These are phyloP conservation scores for Melolontha melolontha DNA, from an alignment of 2,888 invertebrate genomes.

Conservation along the genomic window DNA sequence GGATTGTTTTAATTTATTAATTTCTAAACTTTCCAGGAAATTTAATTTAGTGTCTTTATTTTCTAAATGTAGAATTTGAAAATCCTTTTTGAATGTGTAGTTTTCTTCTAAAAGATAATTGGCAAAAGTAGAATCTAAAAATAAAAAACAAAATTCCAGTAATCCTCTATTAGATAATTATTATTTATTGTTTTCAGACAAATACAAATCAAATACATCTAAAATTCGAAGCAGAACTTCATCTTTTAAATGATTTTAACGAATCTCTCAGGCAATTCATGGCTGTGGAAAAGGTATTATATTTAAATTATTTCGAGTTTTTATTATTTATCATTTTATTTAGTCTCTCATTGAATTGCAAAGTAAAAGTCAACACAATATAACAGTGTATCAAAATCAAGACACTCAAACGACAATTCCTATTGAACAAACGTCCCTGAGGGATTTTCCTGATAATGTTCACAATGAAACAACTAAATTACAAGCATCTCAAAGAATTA, in stretches of 20 bases:
- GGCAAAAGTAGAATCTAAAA: too few relatives aligned
- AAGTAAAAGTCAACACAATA: slow-evolving; percentile 42
- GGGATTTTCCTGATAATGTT: slow-evolving; percentile 4
- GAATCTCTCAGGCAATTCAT: slow-evolving; percentile 70
- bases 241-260: slow-evolving; percentile 72
- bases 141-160: too few relatives aligned
- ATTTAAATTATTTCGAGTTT: not conserved
- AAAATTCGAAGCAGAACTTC: slow-evolving; percentile 72
- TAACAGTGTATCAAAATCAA: slow-evolving; percentile 51
- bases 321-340: slow-evolving; percentile 8
- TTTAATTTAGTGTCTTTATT: too few relatives aligned
- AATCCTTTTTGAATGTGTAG: too few relatives aligned
- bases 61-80: too few relatives aligned
- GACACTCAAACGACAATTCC: slow-evolving; percentile 58
- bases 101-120: too few relatives aligned
- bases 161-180: too few relatives aligned
- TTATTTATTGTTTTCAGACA: slow-evolving; percentile 51
- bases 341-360: slow-evolving; percentile 52
- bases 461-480: slow-evolving; percentile 4
- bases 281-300: slow-evolving; percentile 68
- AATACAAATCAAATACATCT: slow-evolving; percentile 69
- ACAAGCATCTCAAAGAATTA: slow-evolving; percentile 12
- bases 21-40: too few relatives aligned
- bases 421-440: not conserved
- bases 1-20: too few relatives aligned